Conservation (phyloP, 2,113 vertebrate genomes). For the Peromyscus maniculatus region DNA sequence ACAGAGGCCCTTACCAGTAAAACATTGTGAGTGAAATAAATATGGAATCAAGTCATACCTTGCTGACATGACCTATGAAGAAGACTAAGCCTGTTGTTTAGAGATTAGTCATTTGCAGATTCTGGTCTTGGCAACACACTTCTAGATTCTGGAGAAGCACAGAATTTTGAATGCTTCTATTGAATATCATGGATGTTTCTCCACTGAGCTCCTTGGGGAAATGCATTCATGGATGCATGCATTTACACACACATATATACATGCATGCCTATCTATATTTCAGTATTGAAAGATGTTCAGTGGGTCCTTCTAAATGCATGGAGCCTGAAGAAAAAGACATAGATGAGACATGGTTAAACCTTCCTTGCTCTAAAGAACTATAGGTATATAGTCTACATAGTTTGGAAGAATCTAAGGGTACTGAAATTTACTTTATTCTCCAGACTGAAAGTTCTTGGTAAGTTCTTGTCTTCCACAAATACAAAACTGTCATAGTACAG, state of each 20-base stretch:
- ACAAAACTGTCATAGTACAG: neutral
- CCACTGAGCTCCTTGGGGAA: neutral
- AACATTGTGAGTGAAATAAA: neutral
- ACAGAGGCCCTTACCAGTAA: too few relatives aligned
- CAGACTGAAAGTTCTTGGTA: neutral
- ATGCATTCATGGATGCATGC: neutral
- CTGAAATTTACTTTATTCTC: neutral
- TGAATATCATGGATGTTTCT: neutral
- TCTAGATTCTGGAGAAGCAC: neutral
- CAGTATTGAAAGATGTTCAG: neutral
- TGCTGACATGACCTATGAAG: neutral
- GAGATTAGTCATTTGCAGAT: neutral
- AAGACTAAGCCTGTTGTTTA: neutral
- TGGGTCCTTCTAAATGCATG: neutral
- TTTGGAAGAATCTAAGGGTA: neutral
- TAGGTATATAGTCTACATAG: too few relatives aligned
- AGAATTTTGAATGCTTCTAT: neutral
- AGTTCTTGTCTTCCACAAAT: neutral
- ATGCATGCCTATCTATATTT: neutral
- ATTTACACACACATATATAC: neutral
- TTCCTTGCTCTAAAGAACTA: neutral
- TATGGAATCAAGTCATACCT: neutral
- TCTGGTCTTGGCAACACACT: neutral
- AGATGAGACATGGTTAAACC: neutral
- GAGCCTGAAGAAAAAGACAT: neutral